These are phyloP conservation scores for Eristalis tenax DNA, from an alignment of 2,888 invertebrate species.

Conservation along the genomic window DNA sequence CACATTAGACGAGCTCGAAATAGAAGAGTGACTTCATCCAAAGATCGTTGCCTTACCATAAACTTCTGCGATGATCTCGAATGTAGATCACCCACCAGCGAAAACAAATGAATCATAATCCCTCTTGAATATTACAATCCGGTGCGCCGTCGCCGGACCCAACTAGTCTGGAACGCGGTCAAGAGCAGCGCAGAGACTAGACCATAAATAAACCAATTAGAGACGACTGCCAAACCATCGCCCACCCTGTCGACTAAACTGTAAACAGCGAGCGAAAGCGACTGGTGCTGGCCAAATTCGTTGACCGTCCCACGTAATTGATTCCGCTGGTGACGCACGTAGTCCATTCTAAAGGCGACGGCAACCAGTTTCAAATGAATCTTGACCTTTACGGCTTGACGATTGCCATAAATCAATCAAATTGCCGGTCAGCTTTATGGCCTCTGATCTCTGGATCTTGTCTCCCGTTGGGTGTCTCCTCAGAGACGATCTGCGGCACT, in stretches of 20 bases:
- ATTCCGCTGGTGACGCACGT: slow-evolving; percentile 7
- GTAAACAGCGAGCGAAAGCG: slow-evolving; percentile 1
- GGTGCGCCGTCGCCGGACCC: not conserved
- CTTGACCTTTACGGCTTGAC: not conserved
- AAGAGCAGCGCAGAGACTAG: not conserved
- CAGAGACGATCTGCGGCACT: no score
- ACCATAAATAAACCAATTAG: not conserved
- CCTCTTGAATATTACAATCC: not conserved
- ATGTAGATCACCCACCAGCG: not conserved
- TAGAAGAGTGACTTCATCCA: no score
- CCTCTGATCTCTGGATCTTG: slow-evolving; percentile 12
- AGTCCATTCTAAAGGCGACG: not conserved
- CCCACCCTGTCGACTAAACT: slow-evolving; percentile 3
- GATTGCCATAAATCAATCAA: slow-evolving; percentile 28
- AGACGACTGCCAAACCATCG: not conserved
- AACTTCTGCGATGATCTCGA: not conserved
- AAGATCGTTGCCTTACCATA: not conserved
- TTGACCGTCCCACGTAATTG: not conserved
- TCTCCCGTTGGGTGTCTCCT: not conserved
- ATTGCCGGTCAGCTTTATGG: not conserved
- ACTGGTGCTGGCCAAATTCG: slow-evolving; percentile 18
- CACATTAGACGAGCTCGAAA: no score
- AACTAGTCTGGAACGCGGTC: not conserved
- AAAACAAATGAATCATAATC: not conserved
- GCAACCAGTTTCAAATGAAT: slow-evolving; percentile 11